These are phyloP conservation scores for Danionella cerebrum DNA, from an alignment of 2,113 vertebrate genomes.

Conservation along the genomic window DNA sequence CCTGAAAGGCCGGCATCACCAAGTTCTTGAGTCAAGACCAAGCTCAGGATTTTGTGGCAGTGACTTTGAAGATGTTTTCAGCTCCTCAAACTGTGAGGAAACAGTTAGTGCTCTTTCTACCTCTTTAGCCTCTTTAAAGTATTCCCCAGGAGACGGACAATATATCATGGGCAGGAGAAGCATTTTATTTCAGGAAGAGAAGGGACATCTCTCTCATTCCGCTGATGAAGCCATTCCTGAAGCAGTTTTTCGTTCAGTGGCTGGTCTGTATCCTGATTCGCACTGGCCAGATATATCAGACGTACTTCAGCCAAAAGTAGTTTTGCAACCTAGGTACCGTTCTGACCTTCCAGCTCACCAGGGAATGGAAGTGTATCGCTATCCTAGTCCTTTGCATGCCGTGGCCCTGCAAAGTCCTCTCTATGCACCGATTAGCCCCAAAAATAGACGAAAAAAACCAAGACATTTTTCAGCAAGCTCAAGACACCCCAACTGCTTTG, in stretches of 20 bases:
- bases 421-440: slow-evolving; percentile 29
- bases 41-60: slow-evolving; percentile 42
- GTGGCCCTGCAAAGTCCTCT: slow-evolving; percentile 56
- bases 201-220: not conserved
- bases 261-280: slow-evolving; percentile 40
- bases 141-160: not conserved
- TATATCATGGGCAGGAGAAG: not conserved
- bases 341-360: slow-evolving; percentile 41
- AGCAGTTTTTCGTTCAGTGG: slow-evolving; percentile 25
- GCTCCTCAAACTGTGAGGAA: not conserved
- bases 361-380: slow-evolving; percentile 48
- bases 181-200: not conserved
- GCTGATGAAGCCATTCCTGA: slow-evolving; percentile 23
- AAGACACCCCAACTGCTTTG: not conserved
- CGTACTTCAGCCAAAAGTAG: slow-evolving; percentile 35
- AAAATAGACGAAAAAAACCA: not conserved
- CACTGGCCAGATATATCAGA: slow-evolving; percentile 38
- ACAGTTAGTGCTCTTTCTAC: slow-evolving; percentile 5
- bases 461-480: not conserved
- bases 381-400: slow-evolving; percentile 56
- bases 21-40: slow-evolving; percentile 13
- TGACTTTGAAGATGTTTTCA: not conserved
- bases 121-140: slow-evolving; percentile 15
- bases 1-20: not conserved
- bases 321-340: slow-evolving; percentile 38